A percentile compares a stretch with the other conserved stretches of the same genome.
phyloP scores from a whole-genome alignment of 2,888 invertebrate species.

The Amphipyra tragopoginis region DNA sequence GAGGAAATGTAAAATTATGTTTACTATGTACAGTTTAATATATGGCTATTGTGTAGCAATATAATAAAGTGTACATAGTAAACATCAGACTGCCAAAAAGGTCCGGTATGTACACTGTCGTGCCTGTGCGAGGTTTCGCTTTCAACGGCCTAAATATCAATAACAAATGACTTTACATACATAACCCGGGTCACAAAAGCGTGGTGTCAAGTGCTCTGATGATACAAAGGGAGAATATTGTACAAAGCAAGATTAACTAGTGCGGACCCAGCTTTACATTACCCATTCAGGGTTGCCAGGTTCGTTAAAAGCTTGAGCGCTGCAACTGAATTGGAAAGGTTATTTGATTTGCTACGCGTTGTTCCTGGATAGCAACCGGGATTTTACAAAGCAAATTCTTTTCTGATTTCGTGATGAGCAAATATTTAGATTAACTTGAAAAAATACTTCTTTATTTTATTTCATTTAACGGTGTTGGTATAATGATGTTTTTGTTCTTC shows the following conservation, averaged over 20 bases:
- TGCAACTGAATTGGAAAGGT: constrained; percentile 40
- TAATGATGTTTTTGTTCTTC: too few species aligned
- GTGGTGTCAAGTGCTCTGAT: constrained; percentile 54
- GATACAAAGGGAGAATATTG: constrained; percentile 56
- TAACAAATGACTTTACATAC: constrained; percentile 57
- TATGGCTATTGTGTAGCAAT: not conserved
- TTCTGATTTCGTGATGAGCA: not conserved
- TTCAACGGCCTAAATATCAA: constrained; percentile 49
- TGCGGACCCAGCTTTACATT: constrained; percentile 56
- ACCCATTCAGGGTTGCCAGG: constrained; percentile 42
- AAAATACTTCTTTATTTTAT: not conserved
- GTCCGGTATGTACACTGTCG: constrained; percentile 8
- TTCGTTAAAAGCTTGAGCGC: constrained; percentile 43
- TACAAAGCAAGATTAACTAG: constrained; percentile 62
- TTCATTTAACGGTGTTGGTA: too few species aligned
- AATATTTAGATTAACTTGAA: not conserved
- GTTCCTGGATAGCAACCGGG: constrained; percentile 2
- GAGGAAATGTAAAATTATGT: constrained; percentile 4
- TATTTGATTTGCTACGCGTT: constrained; percentile 42
- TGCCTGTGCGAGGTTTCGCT: constrained; percentile 29
- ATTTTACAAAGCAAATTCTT: constrained; percentile 1
- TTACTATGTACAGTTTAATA: constrained; percentile 1
- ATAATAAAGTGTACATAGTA: constrained; percentile 7
- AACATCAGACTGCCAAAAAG: constrained; percentile 22
- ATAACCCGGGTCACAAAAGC: constrained; percentile 51